Base-by-base conservation (phyloP, 2,888 invertebrate genomes). In the Tanytarsus gracilentus region DNA sequence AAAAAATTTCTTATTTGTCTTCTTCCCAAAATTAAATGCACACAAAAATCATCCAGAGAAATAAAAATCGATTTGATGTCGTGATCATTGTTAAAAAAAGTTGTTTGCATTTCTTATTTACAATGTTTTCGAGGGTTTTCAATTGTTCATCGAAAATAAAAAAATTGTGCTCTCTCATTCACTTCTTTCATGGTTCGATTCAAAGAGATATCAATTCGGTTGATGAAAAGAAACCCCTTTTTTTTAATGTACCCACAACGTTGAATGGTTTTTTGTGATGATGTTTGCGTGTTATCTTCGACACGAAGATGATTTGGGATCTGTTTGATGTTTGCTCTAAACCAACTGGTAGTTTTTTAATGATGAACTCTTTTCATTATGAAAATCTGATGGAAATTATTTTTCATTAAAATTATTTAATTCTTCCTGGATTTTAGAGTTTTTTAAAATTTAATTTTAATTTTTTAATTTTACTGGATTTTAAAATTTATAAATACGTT, bases 231-330 rank as follows among this genome's bases (percentile, higher is more conserved):
- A 40, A 36, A 55, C 44, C 56, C 56, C 21, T 56, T 56, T 18
- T 39, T 26, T n/a, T n/a, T n/a, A n/a, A n/a, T n/a, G n/a, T n/a
- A 44, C 14, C 56, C 44, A 44, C 39, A 56, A 39, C 36, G 29
- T 44, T 40, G 56, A 56, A 44, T 56, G 25, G 18, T 16, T 26
- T 40, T 40, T 26, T 8, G 26, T 27, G 21, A 23, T 44, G 44
- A 56, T 44, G n/a, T n/a, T 9, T 56, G 56, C 56, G 56, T 56
- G 56, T 56, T 56, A 56, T 56, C 56, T 25, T 27, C 56, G 44
- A 44, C 55, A 56, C 56, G 27, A 16, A 14, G 39, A 44, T 26
- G 56, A 14, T 56, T 7, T 16, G 44, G 29, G 29, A 56, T 56
- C 56, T 56, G 16, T 56, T 56, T 56, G 56, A 56, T 40, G 56